phyloP scores from a whole-genome alignment of 2,797 vertebrate species.

The Dermochelys coriacea region DNA sequence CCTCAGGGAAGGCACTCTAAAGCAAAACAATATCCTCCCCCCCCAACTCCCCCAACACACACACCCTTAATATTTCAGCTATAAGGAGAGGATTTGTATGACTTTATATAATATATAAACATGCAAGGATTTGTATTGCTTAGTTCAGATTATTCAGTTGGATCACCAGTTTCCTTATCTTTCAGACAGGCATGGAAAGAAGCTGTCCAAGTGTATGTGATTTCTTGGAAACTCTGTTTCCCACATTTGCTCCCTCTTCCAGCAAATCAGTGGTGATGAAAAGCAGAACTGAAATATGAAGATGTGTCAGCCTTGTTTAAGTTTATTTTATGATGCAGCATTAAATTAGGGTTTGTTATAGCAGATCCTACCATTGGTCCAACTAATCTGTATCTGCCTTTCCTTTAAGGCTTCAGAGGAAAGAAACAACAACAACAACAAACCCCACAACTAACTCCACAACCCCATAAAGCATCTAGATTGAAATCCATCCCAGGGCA shows the following conservation, averaged over 20 bases:
- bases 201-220: conserved; percentile 17
- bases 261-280: conserved; percentile 13
- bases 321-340: conserved; percentile 24
- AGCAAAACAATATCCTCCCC: not conserved
- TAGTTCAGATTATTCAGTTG: not conserved
- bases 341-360: not conserved
- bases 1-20: conserved; percentile 8
- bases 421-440: not conserved
- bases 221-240: conserved; percentile 1
- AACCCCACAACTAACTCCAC: not conserved
- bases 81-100: not conserved
- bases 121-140: not conserved
- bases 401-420: not conserved
- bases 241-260: not conserved
- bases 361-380: not conserved
- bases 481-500: not conserved
- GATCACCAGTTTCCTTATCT: not conserved
- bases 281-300: conserved; percentile 40
- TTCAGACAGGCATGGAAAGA: not conserved
- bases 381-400: not conserved
- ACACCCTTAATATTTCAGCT: not conserved
- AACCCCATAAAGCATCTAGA: not conserved
- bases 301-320: not conserved
- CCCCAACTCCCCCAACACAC: not conserved
- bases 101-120: not conserved